Base-by-base conservation (phyloP, 2,797 vertebrate species). In the Sebastes matsubarae region DNA sequence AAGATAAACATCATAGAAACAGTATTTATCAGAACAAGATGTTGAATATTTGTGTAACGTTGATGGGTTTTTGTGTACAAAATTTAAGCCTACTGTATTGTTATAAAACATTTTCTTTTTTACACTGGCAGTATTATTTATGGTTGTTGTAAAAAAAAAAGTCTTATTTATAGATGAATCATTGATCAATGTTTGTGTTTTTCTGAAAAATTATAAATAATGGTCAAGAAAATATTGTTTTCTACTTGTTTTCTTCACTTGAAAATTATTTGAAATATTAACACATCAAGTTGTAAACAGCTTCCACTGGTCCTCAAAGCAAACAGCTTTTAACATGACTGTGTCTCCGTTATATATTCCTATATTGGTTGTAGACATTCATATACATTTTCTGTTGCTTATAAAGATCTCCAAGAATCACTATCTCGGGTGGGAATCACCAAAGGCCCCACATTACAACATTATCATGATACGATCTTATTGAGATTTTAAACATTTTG, bases 101-200 rank as follows among this genome's bases (percentile, higher is more conserved):
- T 87, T 82, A 10, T 67, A 67, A 61, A 38, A 81, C 2, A 61
- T 87, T 84, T 70, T 83, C 24, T 86, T 90, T 89, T 93, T 90
- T 91, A 94, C 82, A 81, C 68, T 85, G 69, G 57, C 92, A 94
- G 92, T 95, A 93, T 94, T 95, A 94, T 89, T 89, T 89, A 83
- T 93, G 76, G 42, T 85, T 85, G 65, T 77, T 84, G 72, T 88
- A 79, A 65, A 42, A 79, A 50, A 81, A 71, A 50, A 22, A 54
- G 34, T 88, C 5, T 71, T 89, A 92, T 92, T 86, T 89, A 86
- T 82, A 87, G 84, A 81, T 83, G 64, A 79, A 69, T 70, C 9
- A 52, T 71, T 75, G 70, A 84, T 87, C 9, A 34, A 20, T 85
- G 66, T 78, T 80, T 88, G 64, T 83, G 60, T 87, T 78, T 87